Evolutionary conservation across 2,113 vertebrate genomes (phyloP).

Genomic region (Osmerus mordax): DNA sequence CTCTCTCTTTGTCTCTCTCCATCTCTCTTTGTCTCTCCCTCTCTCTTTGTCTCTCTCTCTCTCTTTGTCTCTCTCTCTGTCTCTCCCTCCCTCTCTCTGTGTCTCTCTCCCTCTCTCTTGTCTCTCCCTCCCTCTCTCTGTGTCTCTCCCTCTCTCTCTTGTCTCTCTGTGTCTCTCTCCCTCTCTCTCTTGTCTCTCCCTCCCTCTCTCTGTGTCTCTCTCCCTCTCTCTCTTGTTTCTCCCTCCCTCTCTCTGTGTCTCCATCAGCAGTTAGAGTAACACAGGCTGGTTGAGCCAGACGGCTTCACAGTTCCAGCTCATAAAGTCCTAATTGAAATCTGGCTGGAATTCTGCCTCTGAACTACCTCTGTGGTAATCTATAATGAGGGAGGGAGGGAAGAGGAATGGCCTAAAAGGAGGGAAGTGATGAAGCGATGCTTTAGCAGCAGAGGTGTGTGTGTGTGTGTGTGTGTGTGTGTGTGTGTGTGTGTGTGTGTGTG

Average conservation of each 20-base stretch:
- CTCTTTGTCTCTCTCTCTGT: too few relatives aligned
- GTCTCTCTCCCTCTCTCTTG: not conserved
- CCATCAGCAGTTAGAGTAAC: not conserved
- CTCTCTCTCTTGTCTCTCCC: not conserved
- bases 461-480: not conserved
- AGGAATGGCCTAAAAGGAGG: not conserved
- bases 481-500: not conserved
- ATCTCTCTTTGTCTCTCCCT: not conserved
- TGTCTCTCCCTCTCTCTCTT: not conserved
- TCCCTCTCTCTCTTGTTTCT: not conserved
- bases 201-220: not conserved
- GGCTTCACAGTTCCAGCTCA: slow-evolving; percentile 2
- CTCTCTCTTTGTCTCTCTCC: too few relatives aligned
- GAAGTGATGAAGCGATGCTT: not conserved
- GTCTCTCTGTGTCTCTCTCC: not conserved
- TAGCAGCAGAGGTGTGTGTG: not conserved
- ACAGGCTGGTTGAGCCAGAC: not conserved
- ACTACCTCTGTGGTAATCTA: not conserved
- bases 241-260: not conserved
- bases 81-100: not conserved
- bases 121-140: not conserved
- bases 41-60: not conserved
- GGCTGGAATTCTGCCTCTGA: slow-evolving; percentile 1
- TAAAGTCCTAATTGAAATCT: slow-evolving; percentile 24
- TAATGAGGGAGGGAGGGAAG: not conserved